Evolutionary conservation across 2,797 vertebrate genomes (phyloP).

Genomic region (Fundulus diaphanus): DNA sequence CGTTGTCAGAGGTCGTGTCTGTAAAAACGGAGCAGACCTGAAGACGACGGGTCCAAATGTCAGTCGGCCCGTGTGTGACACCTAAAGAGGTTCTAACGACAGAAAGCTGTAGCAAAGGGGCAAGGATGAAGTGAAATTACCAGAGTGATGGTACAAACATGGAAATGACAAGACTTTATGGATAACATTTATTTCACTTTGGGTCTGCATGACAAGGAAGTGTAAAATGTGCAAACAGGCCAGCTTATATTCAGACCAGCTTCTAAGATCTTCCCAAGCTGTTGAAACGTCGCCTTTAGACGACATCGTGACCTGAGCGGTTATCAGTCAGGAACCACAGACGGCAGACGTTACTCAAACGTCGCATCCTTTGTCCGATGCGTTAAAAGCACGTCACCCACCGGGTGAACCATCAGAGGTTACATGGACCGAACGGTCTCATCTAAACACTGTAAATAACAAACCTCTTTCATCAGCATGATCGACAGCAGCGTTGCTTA

Average conservation of each 20-base stretch:
- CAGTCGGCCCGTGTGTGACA: no score
- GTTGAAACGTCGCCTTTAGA: background rate
- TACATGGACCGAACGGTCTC: background rate
- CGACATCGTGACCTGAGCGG: background rate
- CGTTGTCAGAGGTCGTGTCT: background rate
- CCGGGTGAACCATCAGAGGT: no score
- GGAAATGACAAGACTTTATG: background rate
- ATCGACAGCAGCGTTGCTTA: conserved; percentile 27
- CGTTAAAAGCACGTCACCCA: background rate
- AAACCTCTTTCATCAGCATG: conserved; percentile 79
- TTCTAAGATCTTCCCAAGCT: conserved; percentile 11
- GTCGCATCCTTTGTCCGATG: background rate
- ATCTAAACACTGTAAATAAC: conserved; percentile 50
- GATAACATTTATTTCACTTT: background rate
- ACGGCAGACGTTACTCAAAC: background rate
- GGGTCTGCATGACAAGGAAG: background rate
- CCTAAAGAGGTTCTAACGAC: no score
- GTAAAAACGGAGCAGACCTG: background rate
- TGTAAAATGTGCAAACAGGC: background rate
- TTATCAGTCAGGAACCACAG: background rate
- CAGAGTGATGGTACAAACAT: background rate
- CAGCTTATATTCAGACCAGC: background rate
- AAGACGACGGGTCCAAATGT: background rate
- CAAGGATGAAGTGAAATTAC: background rate
- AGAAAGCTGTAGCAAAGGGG: background rate